A percentile compares a stretch with the other conserved stretches of the same genome.
Conservation (phyloP, 64 coral and sea anemone species). For the Orbicella faveolata region DNA sequence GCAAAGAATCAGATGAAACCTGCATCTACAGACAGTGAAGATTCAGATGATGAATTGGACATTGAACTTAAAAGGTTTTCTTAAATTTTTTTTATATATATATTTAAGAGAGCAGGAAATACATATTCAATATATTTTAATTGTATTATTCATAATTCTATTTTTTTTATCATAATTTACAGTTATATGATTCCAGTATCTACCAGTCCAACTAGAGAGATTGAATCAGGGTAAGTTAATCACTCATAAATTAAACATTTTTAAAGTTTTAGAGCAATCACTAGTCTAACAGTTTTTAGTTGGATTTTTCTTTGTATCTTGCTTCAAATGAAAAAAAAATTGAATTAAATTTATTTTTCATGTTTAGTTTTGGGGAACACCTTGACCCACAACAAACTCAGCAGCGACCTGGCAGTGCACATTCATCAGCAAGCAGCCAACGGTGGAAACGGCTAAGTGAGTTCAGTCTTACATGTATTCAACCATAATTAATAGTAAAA, state of each 20-base stretch:
- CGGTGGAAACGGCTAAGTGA: constrained; percentile 61
- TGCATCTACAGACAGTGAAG: constrained; percentile 70
- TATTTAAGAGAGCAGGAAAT: no score
- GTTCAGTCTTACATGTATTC: background rate
- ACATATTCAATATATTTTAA: no score
- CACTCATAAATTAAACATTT: background rate
- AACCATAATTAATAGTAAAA: no score
- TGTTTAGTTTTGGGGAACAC: background rate
- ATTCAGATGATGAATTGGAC: constrained; percentile 74
- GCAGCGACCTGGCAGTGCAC: constrained; percentile 7
- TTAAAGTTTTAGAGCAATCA: no score
- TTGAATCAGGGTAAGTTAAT: constrained; percentile 19
- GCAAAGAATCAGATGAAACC: constrained; percentile 86
- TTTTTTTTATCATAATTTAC: no score
- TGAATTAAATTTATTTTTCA: background rate
- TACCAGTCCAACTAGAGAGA: constrained; percentile 26
- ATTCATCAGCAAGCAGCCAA: constrained; percentile 40
- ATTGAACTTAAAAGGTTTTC: constrained; percentile 77
- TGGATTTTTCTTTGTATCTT: no score
- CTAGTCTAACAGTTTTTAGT: no score
- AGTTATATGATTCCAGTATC: constrained; percentile 22
- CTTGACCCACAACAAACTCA: constrained; percentile 11
- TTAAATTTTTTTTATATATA: no score
- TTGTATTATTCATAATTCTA: no score
- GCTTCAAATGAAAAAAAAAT: background rate